These are phyloP conservation scores for Arrhopalites spinosus DNA, from an alignment of 2,888 invertebrate species.

Conservation along the genomic window DNA sequence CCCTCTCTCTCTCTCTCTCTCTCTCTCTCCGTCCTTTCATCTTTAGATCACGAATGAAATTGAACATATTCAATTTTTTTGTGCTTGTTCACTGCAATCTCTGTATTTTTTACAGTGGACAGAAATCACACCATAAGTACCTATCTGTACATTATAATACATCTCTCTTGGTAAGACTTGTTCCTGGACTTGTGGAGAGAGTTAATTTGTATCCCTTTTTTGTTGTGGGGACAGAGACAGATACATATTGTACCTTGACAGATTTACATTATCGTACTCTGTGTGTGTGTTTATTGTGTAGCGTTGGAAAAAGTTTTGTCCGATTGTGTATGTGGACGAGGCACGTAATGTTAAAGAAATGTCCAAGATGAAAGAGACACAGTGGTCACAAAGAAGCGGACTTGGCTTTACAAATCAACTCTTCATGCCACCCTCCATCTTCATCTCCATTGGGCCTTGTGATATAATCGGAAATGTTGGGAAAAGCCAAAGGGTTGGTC, in stretches of 20 bases:
- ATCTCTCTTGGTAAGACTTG: not conserved
- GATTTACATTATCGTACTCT: not conserved
- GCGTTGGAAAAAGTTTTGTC: not conserved
- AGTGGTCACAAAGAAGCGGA: conserved; percentile 14
- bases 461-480: not conserved
- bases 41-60: not conserved
- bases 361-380: conserved; percentile 30
- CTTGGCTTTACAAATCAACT: conserved; percentile 29
- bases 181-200: too few species aligned
- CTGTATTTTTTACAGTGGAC: too few species aligned
- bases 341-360: conserved; percentile 12
- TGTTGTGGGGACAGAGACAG: too few species aligned
- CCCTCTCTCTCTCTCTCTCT: not conserved
- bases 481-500: not conserved
- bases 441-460: not conserved
- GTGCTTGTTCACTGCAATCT: not conserved
- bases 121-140: too few species aligned
- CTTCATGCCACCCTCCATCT: conserved; percentile 19
- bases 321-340: not conserved
- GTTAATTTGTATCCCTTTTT: too few species aligned
- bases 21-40: not conserved
- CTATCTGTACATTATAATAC: not conserved
- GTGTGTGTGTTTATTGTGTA: not conserved
- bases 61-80: not conserved
- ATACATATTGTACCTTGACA: not conserved